Conservation (phyloP, 2,797 vertebrate genomes). For the Mormyrus proboscirostris region DNA sequence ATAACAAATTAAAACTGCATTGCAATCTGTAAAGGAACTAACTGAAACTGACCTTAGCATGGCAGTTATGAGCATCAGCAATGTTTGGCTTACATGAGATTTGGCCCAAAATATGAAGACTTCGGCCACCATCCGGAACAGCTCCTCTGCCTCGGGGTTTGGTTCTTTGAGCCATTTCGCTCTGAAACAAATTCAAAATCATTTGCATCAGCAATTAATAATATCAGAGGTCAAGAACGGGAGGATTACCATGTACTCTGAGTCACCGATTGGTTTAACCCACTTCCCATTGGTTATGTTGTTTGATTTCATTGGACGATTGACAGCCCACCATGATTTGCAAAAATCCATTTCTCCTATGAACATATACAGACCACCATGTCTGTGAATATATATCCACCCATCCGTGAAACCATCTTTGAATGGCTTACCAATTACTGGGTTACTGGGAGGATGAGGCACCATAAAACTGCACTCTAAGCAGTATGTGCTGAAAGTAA, state of each 20-base stretch:
- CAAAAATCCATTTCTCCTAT: background rate
- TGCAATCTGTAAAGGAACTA: background rate
- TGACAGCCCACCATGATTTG: background rate
- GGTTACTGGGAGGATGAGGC: background rate
- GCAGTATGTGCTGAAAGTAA: background rate
- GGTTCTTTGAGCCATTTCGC: conserved; percentile 92
- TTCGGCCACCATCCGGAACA: conserved; percentile 93
- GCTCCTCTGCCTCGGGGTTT: conserved; percentile 77
- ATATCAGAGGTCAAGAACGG: background rate
- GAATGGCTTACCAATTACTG: background rate
- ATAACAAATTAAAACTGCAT: background rate
- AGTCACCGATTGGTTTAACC: background rate
- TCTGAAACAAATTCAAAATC: conserved; percentile 49
- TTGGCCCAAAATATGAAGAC: conserved; percentile 97
- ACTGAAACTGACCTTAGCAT: background rate
- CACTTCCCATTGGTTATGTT: background rate
- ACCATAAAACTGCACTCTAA: background rate
- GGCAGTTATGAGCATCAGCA: background rate
- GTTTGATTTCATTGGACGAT: background rate
- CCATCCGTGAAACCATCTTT: background rate
- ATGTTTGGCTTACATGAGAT: conserved; percentile 74
- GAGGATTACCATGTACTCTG: background rate
- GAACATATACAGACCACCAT: background rate
- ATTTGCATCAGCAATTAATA: background rate
- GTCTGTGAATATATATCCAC: background rate